Evolutionary conservation across 2,797 vertebrate species (phyloP), one percentile per base, ranked within the genome.

Genomic region (Muscicapa comitata): DNA sequence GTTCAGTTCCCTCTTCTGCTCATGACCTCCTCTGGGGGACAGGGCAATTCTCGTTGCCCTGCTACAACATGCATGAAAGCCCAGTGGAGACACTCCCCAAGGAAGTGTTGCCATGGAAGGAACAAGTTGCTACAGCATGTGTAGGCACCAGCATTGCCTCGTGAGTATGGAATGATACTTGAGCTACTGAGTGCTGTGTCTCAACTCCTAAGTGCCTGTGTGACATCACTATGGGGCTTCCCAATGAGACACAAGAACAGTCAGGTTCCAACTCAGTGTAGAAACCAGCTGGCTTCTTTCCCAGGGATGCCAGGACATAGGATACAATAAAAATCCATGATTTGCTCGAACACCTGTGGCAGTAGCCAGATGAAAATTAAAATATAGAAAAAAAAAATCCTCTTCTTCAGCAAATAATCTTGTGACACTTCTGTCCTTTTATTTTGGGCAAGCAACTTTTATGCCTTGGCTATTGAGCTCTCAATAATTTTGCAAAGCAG

Each of bases 401-500:
- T 45, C 25, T 11, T 50, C 35, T 65, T 51, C 1, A 1, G 51
- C 35, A 92, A 55, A 78, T 59, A 66, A 75, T 65, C 33, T 72
- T 71, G 21, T 40, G 28, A 24, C 38, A 54, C 59, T 76, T 73
- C n/a, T 80, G 33, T 58, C 29, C 68, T 66, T 88, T 84, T 42
- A 55, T 42, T 78, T 47, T 35, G 31, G 87, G 43, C 51, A 82
- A 93, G 38, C 65, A 65, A 74, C 62, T 93, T 93, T 62, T 72
- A 71, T 57, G 29, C n/a, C 17, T 47, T 88, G 87, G 66, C 89
- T 80, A 62, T 17, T 90, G 76, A 91, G 78, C 11, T 26, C 20
- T 91, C 43, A 40, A 20, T 65, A 61, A 81, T 83, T 90, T 75
- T 75, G 58, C 92, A 85, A 86, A 80, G 45, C 45, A 71, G 65